These are phyloP conservation scores for Liparis tanakae DNA, from an alignment of 2,797 vertebrate genomes.

Conservation along the genomic window DNA sequence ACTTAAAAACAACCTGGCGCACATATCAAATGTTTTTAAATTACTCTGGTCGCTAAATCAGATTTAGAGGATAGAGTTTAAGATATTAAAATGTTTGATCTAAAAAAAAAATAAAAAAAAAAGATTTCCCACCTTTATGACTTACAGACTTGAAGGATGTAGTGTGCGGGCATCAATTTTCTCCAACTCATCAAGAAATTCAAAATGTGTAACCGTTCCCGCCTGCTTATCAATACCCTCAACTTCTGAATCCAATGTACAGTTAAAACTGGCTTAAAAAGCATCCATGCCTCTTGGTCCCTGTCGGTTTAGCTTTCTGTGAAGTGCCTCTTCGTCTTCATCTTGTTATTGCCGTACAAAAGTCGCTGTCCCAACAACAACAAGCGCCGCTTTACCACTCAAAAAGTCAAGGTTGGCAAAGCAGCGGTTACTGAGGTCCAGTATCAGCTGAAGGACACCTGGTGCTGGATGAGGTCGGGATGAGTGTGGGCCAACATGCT, in stretches of 20 bases:
- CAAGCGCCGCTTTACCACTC: slow-evolving; percentile 58
- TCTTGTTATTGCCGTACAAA: slow-evolving; percentile 77
- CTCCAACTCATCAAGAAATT: slow-evolving; percentile 22
- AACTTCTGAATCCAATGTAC: slow-evolving; percentile 38
- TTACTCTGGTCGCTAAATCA: slow-evolving; percentile 59
- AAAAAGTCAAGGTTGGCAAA: slow-evolving; percentile 59
- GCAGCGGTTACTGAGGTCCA: slow-evolving; percentile 69
- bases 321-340: slow-evolving; percentile 82
- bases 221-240: slow-evolving; percentile 6
- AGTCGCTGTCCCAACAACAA: slow-evolving; percentile 51
- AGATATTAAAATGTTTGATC: slow-evolving; percentile 84
- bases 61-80: slow-evolving; percentile 68
- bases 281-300: slow-evolving; percentile 90
- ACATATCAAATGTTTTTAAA: slow-evolving; percentile 63
- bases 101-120: slow-evolving; percentile 87
- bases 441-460: slow-evolving; percentile 82
- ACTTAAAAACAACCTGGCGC: slow-evolving; percentile 64
- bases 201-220: slow-evolving; percentile 33
- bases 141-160: slow-evolving; percentile 67
- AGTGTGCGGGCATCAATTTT: slow-evolving; percentile 63
- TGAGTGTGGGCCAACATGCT: slow-evolving; percentile 71
- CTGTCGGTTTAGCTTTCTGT: slow-evolving; percentile 80
- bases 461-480: slow-evolving; percentile 80
- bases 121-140: slow-evolving; percentile 65
- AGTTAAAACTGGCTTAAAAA: slow-evolving; percentile 76